These are phyloP conservation scores for Sphyrna mokarran DNA, from an alignment of 2,113 vertebrate species.

Conservation along the genomic window DNA sequence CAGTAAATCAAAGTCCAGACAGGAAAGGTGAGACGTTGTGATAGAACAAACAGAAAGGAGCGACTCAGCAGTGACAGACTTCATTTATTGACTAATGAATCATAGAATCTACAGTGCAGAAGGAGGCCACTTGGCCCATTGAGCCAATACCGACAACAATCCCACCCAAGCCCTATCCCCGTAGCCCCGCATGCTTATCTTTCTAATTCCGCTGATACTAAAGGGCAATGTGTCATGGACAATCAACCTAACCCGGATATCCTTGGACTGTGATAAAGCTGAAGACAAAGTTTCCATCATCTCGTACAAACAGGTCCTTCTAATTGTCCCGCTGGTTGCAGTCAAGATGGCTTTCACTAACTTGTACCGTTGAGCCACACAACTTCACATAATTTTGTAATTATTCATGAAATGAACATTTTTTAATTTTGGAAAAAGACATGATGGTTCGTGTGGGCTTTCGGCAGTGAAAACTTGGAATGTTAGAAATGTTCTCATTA, in stretches of 20 bases:
- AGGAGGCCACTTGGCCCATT: no score
- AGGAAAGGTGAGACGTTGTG: not conserved
- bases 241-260: no score
- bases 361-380: not conserved
- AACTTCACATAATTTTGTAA: not conserved
- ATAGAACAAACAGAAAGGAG: not conserved
- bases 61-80: not conserved
- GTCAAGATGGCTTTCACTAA: not conserved
- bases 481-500: slow-evolving; percentile 7
- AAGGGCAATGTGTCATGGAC: no score
- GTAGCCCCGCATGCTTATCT: no score
- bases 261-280: no score
- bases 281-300: not conserved
- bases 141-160: no score
- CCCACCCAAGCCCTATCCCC: no score
- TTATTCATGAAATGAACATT: not conserved
- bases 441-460: not conserved
- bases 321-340: not conserved
- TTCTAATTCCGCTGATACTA: no score
- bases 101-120: no score
- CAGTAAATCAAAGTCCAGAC: not conserved
- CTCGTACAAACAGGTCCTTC: not conserved
- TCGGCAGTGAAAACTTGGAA: not conserved
- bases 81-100: not conserved
- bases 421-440: not conserved